Percentiles rank a stretch among this genome's conserved stretches.
Conservation (phyloP, 2,888 invertebrate species). For the Brenthis ino region DNA sequence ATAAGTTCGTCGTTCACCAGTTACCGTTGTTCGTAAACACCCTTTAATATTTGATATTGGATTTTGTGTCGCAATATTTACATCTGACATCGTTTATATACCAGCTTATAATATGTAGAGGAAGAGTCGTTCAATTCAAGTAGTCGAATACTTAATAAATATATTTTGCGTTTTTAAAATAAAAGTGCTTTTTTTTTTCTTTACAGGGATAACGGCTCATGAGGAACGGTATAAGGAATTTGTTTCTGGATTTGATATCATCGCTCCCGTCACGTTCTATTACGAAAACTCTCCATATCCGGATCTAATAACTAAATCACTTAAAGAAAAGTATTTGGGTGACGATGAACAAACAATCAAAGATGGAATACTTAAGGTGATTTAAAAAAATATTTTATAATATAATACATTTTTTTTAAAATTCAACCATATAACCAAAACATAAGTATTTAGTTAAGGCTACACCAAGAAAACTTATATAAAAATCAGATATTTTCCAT, state of each 20-base stretch:
- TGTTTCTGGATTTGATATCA: slow-evolving; percentile 76
- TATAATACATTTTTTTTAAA: no score
- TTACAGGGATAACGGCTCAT: slow-evolving; percentile 66
- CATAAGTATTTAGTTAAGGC: background rate
- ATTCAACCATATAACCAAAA: background rate
- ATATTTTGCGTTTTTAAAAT: background rate
- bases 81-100: background rate
- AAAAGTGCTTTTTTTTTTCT: slow-evolving; percentile 2
- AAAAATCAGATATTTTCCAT: no score
- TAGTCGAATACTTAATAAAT: background rate
- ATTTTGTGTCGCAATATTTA: background rate
- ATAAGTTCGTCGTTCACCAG: background rate
- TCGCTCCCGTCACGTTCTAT: slow-evolving; percentile 84
- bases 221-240: slow-evolving; percentile 78
- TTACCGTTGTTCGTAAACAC: background rate
- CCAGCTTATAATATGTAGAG: no score
- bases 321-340: slow-evolving; percentile 83
- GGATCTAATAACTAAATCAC: slow-evolving; percentile 72
- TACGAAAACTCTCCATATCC: slow-evolving; percentile 81
- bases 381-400: background rate
- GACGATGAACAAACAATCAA: slow-evolving; percentile 66
- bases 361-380: slow-evolving; percentile 82
- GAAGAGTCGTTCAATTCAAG: no score
- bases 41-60: background rate
- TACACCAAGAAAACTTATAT: background rate